These are phyloP conservation scores for Plestiodon gilberti DNA, from an alignment of 2,113 vertebrate species.

Conservation along the genomic window DNA sequence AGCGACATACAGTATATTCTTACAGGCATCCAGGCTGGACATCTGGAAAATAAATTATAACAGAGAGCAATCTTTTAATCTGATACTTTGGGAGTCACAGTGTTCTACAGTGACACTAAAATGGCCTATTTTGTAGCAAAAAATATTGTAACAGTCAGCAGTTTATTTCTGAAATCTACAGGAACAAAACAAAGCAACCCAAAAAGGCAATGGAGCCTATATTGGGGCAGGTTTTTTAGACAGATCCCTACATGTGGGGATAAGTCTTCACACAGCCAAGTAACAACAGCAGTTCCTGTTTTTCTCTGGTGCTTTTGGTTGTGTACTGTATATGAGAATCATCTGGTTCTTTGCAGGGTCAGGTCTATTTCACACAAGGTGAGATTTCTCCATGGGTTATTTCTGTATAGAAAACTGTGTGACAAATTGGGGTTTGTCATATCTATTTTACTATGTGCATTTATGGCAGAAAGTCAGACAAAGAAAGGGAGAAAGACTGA, in stretches of 20 bases:
- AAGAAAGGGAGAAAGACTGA: not conserved
- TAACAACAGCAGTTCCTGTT: not conserved
- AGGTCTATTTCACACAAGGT: not conserved
- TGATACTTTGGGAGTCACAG: not conserved
- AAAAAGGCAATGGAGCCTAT: not conserved
- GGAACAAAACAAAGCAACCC: not conserved
- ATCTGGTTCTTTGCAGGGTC: not conserved
- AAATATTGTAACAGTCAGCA: slow-evolving; percentile 33
- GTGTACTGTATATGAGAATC: not conserved
- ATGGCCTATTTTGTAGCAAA: slow-evolving; percentile 27
- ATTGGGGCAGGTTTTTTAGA: too few species aligned
- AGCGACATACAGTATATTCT: too few species aligned
- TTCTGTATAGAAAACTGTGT: not conserved
- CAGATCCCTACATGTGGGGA: too few species aligned
- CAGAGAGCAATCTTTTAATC: not conserved
- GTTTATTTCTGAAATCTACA: not conserved
- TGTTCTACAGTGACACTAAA: slow-evolving; percentile 20
- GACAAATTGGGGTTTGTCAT: not conserved
- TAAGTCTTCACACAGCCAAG: not conserved
- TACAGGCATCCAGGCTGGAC: too few species aligned
- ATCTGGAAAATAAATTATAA: slow-evolving; percentile 9
- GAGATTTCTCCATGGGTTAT: not conserved
- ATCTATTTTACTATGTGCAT: not conserved
- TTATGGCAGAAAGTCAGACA: not conserved
- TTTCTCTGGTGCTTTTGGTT: not conserved